phyloP scores from a whole-genome alignment of 2,797 vertebrate genomes.

The Acanthurus tractus region DNA sequence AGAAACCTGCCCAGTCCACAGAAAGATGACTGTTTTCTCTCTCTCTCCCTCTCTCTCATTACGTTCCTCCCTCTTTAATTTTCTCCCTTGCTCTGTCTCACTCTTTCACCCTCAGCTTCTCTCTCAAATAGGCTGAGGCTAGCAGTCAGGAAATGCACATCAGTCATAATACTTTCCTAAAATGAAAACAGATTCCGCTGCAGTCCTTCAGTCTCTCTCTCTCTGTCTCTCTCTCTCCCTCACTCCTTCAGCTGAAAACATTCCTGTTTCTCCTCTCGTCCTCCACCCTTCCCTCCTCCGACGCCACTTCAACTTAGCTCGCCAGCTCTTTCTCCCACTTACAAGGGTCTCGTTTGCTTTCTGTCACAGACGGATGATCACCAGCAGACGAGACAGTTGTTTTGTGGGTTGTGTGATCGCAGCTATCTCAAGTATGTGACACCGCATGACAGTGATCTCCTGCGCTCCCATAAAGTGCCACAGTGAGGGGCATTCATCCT shows the following conservation, averaged over 20 bases:
- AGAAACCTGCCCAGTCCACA: constrained; percentile 77
- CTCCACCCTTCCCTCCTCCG: constrained; percentile 61
- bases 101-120: constrained; percentile 65
- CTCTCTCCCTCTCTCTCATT: constrained; percentile 50
- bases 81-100: constrained; percentile 66
- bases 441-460: constrained; percentile 60
- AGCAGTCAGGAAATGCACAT: constrained; percentile 87
- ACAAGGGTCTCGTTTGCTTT: constrained; percentile 66
- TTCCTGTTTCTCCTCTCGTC: constrained; percentile 73
- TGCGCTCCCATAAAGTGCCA: constrained; percentile 54
- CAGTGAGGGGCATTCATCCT: constrained; percentile 49
- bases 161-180: constrained; percentile 88
- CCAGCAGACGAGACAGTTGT: constrained; percentile 70
- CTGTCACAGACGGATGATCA: constrained; percentile 69
- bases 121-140: constrained; percentile 75
- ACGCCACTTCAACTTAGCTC: constrained; percentile 60
- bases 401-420: constrained; percentile 67
- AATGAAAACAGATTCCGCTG: constrained; percentile 87
- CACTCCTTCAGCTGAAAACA: constrained; percentile 68
- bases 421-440: constrained; percentile 63
- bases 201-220: constrained; percentile 68
- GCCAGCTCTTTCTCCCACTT: constrained; percentile 47
- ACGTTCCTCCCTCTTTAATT: constrained; percentile 69
- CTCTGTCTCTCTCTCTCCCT: constrained; percentile 23
- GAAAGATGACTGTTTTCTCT: constrained; percentile 67